phyloP scores from a whole-genome alignment of 2,797 vertebrate species.

The Percopsis omiscomaycus region DNA sequence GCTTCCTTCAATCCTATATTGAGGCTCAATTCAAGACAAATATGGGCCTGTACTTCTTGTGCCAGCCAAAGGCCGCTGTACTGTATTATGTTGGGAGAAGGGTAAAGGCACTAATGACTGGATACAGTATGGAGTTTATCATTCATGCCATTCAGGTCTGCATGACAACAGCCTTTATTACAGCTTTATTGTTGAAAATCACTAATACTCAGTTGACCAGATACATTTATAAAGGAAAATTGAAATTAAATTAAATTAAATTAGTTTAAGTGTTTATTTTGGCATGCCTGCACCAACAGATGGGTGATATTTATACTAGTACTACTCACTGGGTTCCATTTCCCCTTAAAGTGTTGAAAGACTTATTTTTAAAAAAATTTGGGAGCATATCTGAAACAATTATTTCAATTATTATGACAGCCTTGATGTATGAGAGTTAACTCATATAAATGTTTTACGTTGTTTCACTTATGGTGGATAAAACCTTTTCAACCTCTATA shows the following conservation, averaged over 20 bases:
- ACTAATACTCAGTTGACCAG: conserved; percentile 7
- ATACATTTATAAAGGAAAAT: conserved; percentile 14
- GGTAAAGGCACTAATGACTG: conserved; percentile 16
- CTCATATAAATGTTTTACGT: conserved; percentile 16
- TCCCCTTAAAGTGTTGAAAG: conserved; percentile 14
- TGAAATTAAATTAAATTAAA: conserved; percentile 39
- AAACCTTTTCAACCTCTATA: conserved; percentile 27
- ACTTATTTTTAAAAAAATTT: background rate
- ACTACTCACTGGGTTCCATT: conserved; percentile 27
- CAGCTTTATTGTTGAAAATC: conserved; percentile 3
- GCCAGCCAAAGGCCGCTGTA: conserved; percentile 56
- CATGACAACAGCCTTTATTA: conserved; percentile 14
- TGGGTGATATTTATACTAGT: conserved; percentile 10
- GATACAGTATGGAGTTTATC: conserved; percentile 35
- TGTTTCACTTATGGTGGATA: conserved; percentile 9
- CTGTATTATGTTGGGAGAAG: conserved; percentile 49
- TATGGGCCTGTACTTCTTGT: conserved; percentile 56
- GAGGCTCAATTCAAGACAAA: conserved; percentile 53
- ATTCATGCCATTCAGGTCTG: conserved; percentile 39
- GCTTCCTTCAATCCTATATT: conserved; percentile 48
- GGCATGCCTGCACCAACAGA: background rate
- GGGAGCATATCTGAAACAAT: background rate
- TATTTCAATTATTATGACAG: background rate
- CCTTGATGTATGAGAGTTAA: background rate
- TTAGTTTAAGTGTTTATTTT: conserved; percentile 14